These are phyloP conservation scores for Drosophila grimshawi DNA, from an alignment of 1,140 invertebrate species.

Conservation along the genomic window DNA sequence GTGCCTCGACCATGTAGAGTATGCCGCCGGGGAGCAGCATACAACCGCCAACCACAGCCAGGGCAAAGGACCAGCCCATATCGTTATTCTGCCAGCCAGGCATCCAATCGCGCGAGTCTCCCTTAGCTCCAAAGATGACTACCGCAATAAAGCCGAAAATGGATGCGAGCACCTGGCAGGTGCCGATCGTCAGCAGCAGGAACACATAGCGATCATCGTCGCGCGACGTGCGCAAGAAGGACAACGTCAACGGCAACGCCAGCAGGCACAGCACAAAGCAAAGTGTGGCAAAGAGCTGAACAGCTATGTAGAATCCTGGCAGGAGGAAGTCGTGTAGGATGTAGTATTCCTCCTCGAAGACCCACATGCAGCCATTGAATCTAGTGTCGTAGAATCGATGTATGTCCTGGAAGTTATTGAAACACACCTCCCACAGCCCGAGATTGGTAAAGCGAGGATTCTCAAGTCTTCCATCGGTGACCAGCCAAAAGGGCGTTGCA, in stretches of 20 bases:
- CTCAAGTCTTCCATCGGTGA: constrained; percentile 92
- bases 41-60: constrained; percentile 92
- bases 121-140: constrained; percentile 92
- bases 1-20: constrained; percentile 92
- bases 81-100: constrained; percentile 98
- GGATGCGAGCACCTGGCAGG: constrained; percentile 89
- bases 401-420: constrained; percentile 92
- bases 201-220: constrained; percentile 91
- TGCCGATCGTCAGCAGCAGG: constrained; percentile 89
- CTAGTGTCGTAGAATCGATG: constrained; percentile 91
- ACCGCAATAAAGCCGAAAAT: constrained; percentile 89
- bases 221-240: constrained; percentile 91
- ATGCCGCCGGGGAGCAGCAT: constrained; percentile 90
- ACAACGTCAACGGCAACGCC: constrained; percentile 88
- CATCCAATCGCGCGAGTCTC: constrained; percentile 97
- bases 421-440: constrained; percentile 97
- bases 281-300: constrained; percentile 96
- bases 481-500: constrained; percentile 96
- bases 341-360: constrained; percentile 96
- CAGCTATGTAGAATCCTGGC: constrained; percentile 95
- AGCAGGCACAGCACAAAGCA: constrained; percentile 91
- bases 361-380: constrained; percentile 95
- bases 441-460: constrained; percentile 93
- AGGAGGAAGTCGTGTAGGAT: constrained; percentile 93
- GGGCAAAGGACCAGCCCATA: constrained; percentile 96